Evolutionary conservation across 2,113 vertebrate genomes (phyloP), one percentile per base, ranked within the genome.

Genomic region (Nesogale talazaci): DNA sequence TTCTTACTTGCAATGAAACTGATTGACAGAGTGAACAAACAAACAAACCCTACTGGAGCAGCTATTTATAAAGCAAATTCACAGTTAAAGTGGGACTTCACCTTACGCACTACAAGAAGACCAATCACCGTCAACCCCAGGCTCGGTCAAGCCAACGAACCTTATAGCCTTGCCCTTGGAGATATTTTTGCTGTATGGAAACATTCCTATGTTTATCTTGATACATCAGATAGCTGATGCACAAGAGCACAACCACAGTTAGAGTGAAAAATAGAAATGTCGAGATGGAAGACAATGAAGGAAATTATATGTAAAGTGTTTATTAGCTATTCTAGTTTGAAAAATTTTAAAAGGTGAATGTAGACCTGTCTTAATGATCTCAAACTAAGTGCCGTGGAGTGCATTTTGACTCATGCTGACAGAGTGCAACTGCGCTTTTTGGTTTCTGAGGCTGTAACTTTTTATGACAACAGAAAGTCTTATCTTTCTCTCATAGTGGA

Each of bases 1-100:
- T 25, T 82, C 70, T 83, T 56, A 88, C 76, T 65, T 84, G 40
- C 94, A 25, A 74, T 84, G 65, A 82, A 92, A 78, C 25, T 74
- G 56, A 83, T 12, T 78, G 77, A 56, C 0, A 40, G 1, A 34
- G 3, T 81, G 61, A 59, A 59, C 6, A 59, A 59, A 59, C 6
- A 59, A 59, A 94, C 46, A 88, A 92, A 42, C 25, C 20, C 25
- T 1, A 11, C 36, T 9, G 75, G 15, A 79, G 22, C 10, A 80
- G 77, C 57, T 83, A 63, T 89, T 65, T 80, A 34, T 57, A 83
- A 94, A 83, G 46, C 42, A 59, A 86, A 89, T 80, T 75, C 38
- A 85, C 38, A 93, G 29, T 36, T 61, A 10, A 46, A 36, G 3
- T 19, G 19, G 63, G n/a, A 10, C 57, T 86, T 94, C 79, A 88